Base-by-base conservation (phyloP, 2,113 vertebrate genomes). In the Myotis yumanensis region DNA sequence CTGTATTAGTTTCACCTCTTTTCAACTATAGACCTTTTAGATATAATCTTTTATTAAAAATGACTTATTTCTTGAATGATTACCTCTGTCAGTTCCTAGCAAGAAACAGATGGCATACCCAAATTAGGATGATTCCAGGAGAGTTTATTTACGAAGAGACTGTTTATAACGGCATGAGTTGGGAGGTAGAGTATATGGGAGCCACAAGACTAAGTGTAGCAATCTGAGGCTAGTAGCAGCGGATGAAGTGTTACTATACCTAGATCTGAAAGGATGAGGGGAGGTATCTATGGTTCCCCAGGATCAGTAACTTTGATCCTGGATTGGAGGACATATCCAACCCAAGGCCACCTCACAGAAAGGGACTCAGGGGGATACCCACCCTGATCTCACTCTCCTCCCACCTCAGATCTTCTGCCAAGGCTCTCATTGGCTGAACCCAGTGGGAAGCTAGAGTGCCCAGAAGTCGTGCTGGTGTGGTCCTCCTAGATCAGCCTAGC, bases 51-150 rank as follows among this genome's bases (percentile, higher is more conserved):
- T 73, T 90, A 37, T 51, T 57, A 87, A 86, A 90, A 87, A 57
- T 75, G 17, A 66, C 43, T 90, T 75, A 51, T 92, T 80, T 95
- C 72, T 90, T 88, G 64, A 85, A 57, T 91, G 40, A 90, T 84
- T 64, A 94, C 43, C 32, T 85, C 86, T 76, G 43, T 88, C 76
- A 64, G 23, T 54, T 54, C 37, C 82, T 92, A 77, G 80, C 30
- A 94, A 57, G 80, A 95, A 95, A 87, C 64, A 97, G 91, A 83
- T 69, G 76, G 64, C 14, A 77, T 7, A 75, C 9, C 72, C n/a
- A 57, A 89, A 86, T 89, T 77, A 59, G 62, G 28, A 46, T 69
- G 71, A 69, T 88, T 87, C 69, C 32, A 87, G 57, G 57, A 87
- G 69, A 62, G 37, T 92, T 97, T 51, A 81, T 81, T 91, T 82